Conservation (phyloP, 2,797 vertebrate species). For the Hydrophis major region DNA sequence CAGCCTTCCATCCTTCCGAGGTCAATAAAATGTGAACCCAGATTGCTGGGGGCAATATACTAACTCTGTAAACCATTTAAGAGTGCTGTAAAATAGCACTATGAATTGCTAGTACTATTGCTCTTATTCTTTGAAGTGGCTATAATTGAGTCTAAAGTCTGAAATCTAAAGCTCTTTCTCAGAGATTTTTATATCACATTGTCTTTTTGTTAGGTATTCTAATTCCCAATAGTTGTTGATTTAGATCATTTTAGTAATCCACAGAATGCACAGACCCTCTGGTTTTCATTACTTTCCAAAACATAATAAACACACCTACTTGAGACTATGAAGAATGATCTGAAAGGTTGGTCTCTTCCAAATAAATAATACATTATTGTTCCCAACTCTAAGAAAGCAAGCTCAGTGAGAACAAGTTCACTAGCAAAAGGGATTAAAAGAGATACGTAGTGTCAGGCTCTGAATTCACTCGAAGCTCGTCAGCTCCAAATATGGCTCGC, state of each 20-base stretch:
- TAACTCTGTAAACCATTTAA: too few species aligned
- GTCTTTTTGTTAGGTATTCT: neutral
- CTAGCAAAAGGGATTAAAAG: constrained; percentile 1
- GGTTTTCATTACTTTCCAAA: neutral
- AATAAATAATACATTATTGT: neutral
- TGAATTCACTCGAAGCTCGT: too few species aligned
- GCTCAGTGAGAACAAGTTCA: neutral
- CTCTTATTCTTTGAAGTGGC: neutral
- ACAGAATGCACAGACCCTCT: neutral
- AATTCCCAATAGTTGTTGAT: neutral
- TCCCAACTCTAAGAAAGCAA: neutral
- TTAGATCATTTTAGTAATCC: neutral
- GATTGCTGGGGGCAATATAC: too few species aligned
- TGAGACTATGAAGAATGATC: neutral
- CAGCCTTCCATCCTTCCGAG: too few species aligned
- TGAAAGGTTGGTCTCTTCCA: neutral
- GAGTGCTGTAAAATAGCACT: too few species aligned
- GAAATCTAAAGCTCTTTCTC: neutral
- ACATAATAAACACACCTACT: neutral
- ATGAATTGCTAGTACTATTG: too few species aligned
- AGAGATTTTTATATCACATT: neutral
- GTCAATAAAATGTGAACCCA: too few species aligned
- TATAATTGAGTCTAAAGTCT: neutral
- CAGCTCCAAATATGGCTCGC: too few species aligned
- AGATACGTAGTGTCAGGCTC: neutral